Conservation (phyloP, 2,888 invertebrate genomes). For the Allophyes oxyacanthae region DNA sequence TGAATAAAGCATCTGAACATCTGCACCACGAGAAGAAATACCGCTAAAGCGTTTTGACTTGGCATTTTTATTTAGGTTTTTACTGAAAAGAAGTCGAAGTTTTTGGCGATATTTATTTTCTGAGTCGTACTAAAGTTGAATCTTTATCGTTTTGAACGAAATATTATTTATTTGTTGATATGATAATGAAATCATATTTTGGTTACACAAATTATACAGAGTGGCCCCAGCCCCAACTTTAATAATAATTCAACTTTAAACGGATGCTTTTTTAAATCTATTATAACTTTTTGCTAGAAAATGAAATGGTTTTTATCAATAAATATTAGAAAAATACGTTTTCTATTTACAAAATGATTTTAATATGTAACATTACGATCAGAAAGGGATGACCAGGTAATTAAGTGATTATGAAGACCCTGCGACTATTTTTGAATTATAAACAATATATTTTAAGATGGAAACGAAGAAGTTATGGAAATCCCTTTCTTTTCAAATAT, state of each 20-base stretch:
- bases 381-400: background rate
- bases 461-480: background rate
- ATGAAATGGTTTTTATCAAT: conserved; percentile 2
- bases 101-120: conserved; percentile 20
- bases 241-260: conserved; percentile 6
- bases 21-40: conserved; percentile 21
- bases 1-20: conserved; percentile 9
- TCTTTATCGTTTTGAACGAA: conserved; percentile 11
- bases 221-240: background rate
- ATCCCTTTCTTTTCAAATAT: background rate
- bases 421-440: too few species aligned
- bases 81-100: too few species aligned
- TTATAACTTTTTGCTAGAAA: conserved; percentile 42
- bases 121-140: conserved; percentile 10
- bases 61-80: too few species aligned
- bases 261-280: conserved; percentile 10
- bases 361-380: background rate
- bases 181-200: too few species aligned
- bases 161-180: too few species aligned
- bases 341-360: conserved; percentile 3
- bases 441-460: too few species aligned
- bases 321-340: conserved; percentile 1
- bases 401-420: background rate
- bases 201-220: too few species aligned
- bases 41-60: too few species aligned